Base-by-base conservation (phyloP, 2,888 invertebrate species). In the Lasioglossum morio region DNA sequence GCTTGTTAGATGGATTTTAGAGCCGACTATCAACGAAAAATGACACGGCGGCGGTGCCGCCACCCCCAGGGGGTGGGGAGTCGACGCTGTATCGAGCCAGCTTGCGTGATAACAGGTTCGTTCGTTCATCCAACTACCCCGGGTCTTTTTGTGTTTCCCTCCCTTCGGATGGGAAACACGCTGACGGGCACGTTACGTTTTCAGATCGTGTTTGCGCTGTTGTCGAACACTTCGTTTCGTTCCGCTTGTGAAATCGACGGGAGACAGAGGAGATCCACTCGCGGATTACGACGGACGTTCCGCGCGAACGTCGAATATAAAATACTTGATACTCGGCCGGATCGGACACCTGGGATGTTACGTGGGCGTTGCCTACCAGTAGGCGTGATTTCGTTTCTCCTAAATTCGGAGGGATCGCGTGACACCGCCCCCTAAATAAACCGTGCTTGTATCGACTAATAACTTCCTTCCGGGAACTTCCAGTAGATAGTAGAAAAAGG, bases 171-270 rank as follows among this genome's bases (percentile, higher is more conserved):
- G 3, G 7, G 76, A 60, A 60, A 63, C 63, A 43, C 76, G 60
- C 76, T 76, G 63, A 76, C 76, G 27, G 63, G 60, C 40, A 23
- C 27, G 43, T 63, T 30, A 46, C 40, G 23, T 23, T 27, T 34
- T 40, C 70, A 23, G 34, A 53, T 63, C 30, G 78, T n/a, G 40
- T 57, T 27, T 12, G 19, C 23, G 30, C 77, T 23, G 46, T 66
- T 77, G 63, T 77, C 63, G 43, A 46, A 30, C 46, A 34, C 63
- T 70, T 48, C 30, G 48, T 72, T 40, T 40, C 53, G 7, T 69
- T 77, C 46, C 19, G 30, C 46, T 46, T 27, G 77, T 30, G n/a
- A 66, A 46, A 69, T 69, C 77, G 14, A 34, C 37, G 43, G 10
- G 30, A n/a, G 66, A 63, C 57, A 34, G n/a, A 23, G 23, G 30